These are phyloP conservation scores for Perognathus longimembris DNA, from an alignment of 2,113 vertebrate genomes.

Conservation along the genomic window DNA sequence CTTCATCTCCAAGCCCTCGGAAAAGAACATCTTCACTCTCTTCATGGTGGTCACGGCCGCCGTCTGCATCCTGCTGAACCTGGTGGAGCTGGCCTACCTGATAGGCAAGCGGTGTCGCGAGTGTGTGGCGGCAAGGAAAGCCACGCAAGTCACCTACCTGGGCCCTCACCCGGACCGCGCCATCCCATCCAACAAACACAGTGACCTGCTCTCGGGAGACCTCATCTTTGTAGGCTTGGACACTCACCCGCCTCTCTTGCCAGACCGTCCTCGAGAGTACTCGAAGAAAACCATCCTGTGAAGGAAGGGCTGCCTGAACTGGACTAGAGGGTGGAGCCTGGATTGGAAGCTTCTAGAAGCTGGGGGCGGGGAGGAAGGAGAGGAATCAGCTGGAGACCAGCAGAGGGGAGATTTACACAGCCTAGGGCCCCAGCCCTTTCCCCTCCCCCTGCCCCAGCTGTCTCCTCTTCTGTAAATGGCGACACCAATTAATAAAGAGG, in stretches of 20 bases:
- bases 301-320: neutral
- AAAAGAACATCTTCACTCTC: constrained; percentile 97
- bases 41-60: constrained; percentile 95
- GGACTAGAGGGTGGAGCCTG: neutral
- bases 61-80: constrained; percentile 91
- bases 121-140: accelerated
- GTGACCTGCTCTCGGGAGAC: accelerated
- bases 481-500: neutral
- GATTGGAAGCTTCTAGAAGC: neutral
- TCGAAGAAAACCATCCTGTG: constrained; percentile 74
- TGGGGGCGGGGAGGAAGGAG: neutral
- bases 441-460: neutral
- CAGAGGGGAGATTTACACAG: neutral
- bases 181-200: constrained; percentile 20
- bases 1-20: constrained; percentile 95
- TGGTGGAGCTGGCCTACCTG: constrained; percentile 93
- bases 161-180: neutral
- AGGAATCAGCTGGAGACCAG: neutral
- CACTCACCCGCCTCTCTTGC: constrained; percentile 52
- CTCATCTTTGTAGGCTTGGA: constrained; percentile 74
- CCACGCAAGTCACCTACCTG: accelerated
- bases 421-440: too few species aligned
- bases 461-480: constrained; percentile 11
- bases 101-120: constrained; percentile 91
- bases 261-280: accelerated